Base-by-base conservation (phyloP, 2,113 vertebrate species). In the Salvelinus sp. region DNA sequence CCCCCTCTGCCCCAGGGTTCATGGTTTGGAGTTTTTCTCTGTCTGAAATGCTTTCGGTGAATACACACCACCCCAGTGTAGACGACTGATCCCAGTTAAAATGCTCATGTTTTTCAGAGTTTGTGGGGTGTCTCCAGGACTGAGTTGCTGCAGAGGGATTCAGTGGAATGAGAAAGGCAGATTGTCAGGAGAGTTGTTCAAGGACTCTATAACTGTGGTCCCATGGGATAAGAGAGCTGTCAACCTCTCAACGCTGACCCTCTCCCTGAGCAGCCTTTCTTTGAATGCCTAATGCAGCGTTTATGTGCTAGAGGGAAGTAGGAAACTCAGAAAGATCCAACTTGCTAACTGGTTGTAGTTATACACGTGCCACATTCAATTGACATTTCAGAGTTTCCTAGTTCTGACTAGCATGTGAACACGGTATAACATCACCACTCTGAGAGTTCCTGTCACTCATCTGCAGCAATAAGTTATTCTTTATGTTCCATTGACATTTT, bases 391-490 rank as follows among this genome's bases (percentile, higher is more conserved):
- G 38, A 44, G 38, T 10, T 44, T 44, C 38, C 38, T 44, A 10
- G 9, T 44, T 44, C 9, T 0, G 9, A 44, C 38, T 44, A 44
- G 9, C 38, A 44, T 44, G 38, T 44, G 38, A 44, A 44, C 1
- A 2, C 38, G 9, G 9, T 9, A 44, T 44, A 44, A 38, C 33
- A 66, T 30, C 23, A 47, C 65, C 62, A 69, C 23, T 9, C 23
- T 5, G 76, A 33, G 66, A 70, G 20, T 20, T 69, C 69, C 48
- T 62, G 25, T 72, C 69, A 60, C 25, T 80, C 71, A 72, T 20
- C 54, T 20, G 54, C 13, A 20, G 20, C 3, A 44, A 44, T 44
- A 18, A 54, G 50, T 54, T 14, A 54, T 54, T 18, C 50, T 54
- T 54, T 14, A 18, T 44, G 38, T 44, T 44, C 38, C 9, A 44